Percentiles rank a stretch among this genome's conserved stretches.
Evolutionary conservation across 2,888 invertebrate genomes (phyloP).

Genomic region (Apotomis capreana): DNA sequence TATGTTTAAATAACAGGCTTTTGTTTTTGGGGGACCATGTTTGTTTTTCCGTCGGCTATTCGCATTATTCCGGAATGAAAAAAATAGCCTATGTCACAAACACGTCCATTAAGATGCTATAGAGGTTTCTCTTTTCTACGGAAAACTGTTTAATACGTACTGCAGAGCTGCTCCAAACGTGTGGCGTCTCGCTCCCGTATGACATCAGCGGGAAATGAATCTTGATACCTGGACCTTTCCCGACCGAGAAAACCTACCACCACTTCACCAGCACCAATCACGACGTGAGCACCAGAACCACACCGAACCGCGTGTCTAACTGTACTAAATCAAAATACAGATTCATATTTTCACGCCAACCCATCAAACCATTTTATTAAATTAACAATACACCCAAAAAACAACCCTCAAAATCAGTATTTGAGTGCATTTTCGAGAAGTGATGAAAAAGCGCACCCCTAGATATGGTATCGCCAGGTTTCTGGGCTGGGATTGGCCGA

Average conservation of each 20-base stretch:
- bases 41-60: too few species aligned
- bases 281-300: conserved; percentile 46
- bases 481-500: conserved; percentile 65
- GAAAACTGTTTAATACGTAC: conserved; percentile 53
- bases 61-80: too few species aligned
- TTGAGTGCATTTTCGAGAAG: conserved; percentile 45
- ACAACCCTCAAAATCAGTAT: conserved; percentile 1
- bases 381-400: conserved; percentile 47
- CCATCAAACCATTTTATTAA: conserved; percentile 69
- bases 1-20: too few species aligned
- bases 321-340: conserved; percentile 73
- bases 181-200: conserved; percentile 81
- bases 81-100: too few species aligned
- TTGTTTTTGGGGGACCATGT: too few species aligned
- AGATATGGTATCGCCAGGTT: conserved; percentile 66
- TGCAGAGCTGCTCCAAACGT: conserved; percentile 80
- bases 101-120: too few species aligned
- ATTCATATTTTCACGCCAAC: conserved; percentile 56
- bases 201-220: conserved; percentile 84
- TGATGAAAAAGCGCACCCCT: conserved; percentile 54
- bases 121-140: too few species aligned
- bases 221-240: conserved; percentile 67
- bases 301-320: conserved; percentile 51
- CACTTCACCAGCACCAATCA: conserved; percentile 40
- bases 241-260: conserved; percentile 48